phyloP scores from a whole-genome alignment of 2,888 invertebrate species.

The Malacosoma neustria region DNA sequence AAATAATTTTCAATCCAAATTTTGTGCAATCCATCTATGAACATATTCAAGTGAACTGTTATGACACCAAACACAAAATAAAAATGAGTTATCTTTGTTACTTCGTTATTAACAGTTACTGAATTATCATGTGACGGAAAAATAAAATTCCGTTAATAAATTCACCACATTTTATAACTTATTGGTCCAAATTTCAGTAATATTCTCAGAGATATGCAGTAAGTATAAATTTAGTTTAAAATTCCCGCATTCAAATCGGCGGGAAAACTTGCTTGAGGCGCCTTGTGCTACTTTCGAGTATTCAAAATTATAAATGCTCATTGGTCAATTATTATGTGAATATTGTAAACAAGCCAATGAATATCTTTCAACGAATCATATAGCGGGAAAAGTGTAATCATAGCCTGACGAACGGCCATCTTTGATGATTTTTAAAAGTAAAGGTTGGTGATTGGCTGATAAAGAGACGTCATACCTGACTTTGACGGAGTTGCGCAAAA shows the following conservation, averaged over 20 bases:
- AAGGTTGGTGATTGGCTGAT: slow-evolving; percentile 48
- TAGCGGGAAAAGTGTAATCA: slow-evolving; percentile 28
- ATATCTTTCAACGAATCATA: slow-evolving; percentile 43
- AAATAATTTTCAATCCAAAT: no score
- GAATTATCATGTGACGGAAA: no score
- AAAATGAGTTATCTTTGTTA: no score
- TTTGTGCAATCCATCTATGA: no score
- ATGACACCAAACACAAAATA: no score
- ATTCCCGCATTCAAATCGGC: slow-evolving; percentile 29
- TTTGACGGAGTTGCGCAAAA: slow-evolving; percentile 71
- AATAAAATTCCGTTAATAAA: no score
- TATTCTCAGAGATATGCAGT: no score
- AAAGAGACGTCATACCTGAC: slow-evolving; percentile 53
- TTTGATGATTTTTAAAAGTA: slow-evolving; percentile 45
- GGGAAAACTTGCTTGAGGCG: slow-evolving; percentile 31
- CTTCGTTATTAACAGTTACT: no score
- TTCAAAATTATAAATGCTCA: slow-evolving; percentile 15
- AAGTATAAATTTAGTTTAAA: no score
- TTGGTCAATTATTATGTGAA: slow-evolving; percentile 26
- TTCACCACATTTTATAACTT: no score
- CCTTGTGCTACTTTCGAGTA: slow-evolving; percentile 5
- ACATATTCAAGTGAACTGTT: no score
- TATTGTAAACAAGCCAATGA: slow-evolving; percentile 34
- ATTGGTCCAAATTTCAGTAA: no score
- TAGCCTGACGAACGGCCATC: slow-evolving; percentile 44